Evolutionary conservation across 2,797 vertebrate genomes (phyloP).

Genomic region (Leontocebus nigricollis): DNA sequence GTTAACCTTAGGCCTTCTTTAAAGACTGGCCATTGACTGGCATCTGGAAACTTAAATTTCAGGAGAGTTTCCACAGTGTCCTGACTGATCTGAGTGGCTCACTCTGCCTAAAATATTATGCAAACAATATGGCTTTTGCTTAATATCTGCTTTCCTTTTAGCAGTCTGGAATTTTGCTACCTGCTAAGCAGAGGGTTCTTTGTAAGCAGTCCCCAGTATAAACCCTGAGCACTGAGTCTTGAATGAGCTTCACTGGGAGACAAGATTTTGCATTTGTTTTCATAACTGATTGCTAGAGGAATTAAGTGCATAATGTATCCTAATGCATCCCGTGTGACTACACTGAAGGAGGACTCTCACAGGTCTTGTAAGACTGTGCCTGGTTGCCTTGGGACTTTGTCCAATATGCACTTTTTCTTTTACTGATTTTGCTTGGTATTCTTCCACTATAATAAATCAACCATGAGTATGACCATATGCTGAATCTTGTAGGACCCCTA

Average conservation of each 20-base stretch:
- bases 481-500: neutral
- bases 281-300: neutral
- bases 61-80: neutral
- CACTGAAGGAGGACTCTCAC: neutral
- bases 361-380: neutral
- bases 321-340: neutral
- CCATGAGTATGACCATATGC: neutral
- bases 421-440: neutral
- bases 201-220: neutral
- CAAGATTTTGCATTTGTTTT: neutral
- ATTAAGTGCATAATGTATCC: neutral
- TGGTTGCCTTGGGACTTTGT: neutral
- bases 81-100: neutral
- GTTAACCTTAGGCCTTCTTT: neutral
- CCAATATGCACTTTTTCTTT: neutral
- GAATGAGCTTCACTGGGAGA: neutral
- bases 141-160: neutral
- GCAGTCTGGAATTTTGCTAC: neutral
- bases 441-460: neutral
- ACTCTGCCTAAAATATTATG: neutral
- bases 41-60: neutral
- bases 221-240: neutral
- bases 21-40: neutral
- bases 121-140: neutral
- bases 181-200: neutral